These are phyloP conservation scores for Leptoclinus maculatus DNA, from an alignment of 2,797 vertebrate genomes.

Conservation along the genomic window DNA sequence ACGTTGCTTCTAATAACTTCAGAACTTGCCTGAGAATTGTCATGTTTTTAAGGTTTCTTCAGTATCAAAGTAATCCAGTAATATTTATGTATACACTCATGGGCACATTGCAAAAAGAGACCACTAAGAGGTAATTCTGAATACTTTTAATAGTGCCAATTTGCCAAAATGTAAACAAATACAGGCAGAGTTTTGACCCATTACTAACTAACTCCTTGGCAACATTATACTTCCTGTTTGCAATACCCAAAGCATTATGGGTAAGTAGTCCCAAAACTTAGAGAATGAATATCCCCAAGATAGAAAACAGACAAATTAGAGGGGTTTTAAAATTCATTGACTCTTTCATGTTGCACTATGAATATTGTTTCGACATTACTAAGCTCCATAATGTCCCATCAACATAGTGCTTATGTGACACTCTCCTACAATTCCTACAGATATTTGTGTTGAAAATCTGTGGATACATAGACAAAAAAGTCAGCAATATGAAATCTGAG, in stretches of 20 bases:
- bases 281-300: not conserved
- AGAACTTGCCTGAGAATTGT: not conserved
- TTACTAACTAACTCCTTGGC: not conserved
- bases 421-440: not conserved
- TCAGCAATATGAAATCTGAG: not conserved
- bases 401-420: not conserved
- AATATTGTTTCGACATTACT: not conserved
- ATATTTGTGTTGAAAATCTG: not conserved
- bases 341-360: not conserved
- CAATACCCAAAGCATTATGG: not conserved
- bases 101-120: not conserved
- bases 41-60: too few species aligned
- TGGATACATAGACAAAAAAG: not conserved
- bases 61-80: too few species aligned
- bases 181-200: not conserved
- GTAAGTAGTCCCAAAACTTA: not conserved
- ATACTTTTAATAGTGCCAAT: not conserved
- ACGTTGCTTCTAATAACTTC: too few species aligned
- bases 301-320: not conserved
- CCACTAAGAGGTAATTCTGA: not conserved
- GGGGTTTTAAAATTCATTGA: not conserved
- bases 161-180: slow-evolving; percentile 1
- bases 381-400: not conserved
- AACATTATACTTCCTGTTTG: not conserved
- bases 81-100: not conserved